A percentile compares a stretch with the other conserved stretches of the same genome.
Conservation (phyloP, 2,113 vertebrate genomes). For the Pitta sordida region DNA sequence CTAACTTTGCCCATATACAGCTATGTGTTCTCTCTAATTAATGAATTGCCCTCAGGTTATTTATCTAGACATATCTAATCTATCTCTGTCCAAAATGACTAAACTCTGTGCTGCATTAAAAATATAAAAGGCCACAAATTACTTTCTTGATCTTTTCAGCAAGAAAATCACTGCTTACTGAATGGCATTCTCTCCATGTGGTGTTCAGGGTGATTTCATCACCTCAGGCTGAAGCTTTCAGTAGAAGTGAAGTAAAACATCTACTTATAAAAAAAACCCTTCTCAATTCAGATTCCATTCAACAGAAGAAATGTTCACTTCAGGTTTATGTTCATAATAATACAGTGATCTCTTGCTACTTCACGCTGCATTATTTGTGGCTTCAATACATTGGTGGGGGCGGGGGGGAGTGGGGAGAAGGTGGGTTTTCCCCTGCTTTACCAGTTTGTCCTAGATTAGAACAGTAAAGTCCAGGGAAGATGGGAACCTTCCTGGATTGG, state of each 20-base stretch:
- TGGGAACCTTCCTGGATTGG: too few species aligned
- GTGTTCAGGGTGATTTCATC: background rate
- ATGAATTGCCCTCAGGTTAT: slow-evolving; percentile 47
- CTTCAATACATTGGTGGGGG: too few species aligned
- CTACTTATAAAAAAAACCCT: background rate
- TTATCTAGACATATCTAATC: slow-evolving; percentile 56
- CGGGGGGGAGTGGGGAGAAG: too few species aligned
- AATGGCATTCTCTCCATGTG: background rate
- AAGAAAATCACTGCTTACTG: background rate
- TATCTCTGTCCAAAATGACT: slow-evolving; percentile 59
- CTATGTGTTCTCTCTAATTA: slow-evolving; percentile 58
- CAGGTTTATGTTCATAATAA: background rate
- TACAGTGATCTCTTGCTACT: too few species aligned
- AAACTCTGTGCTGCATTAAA: slow-evolving; percentile 49
- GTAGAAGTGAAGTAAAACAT: background rate
- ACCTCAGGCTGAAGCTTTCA: background rate
- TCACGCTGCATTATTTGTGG: too few species aligned
- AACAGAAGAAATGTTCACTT: background rate
- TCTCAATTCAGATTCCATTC: background rate
- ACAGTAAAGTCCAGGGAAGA: too few species aligned
- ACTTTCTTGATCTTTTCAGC: slow-evolving; percentile 23
- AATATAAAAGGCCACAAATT: slow-evolving; percentile 58
- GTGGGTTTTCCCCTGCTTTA: too few species aligned
- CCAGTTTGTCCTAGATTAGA: too few species aligned
- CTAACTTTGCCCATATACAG: slow-evolving; percentile 8